phyloP scores from a whole-genome alignment of 2,888 invertebrate species.

The Eutolmus rufibarbis region DNA sequence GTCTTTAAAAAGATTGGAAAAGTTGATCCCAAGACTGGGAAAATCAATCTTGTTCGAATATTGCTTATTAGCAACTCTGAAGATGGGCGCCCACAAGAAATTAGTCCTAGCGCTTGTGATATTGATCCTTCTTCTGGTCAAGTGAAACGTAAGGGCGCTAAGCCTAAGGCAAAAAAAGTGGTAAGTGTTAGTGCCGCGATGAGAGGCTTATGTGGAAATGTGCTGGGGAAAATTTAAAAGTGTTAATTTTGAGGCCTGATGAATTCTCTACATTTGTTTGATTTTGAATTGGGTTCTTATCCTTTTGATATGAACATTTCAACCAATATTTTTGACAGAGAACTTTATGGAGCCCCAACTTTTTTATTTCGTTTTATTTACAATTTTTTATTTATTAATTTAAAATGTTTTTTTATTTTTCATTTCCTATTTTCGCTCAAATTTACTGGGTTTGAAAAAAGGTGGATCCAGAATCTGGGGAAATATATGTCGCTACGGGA shows the following conservation, averaged over 20 bases:
- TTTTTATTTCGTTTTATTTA: neutral
- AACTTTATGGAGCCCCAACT: neutral
- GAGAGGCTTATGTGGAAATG: neutral
- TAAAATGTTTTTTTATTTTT: neutral
- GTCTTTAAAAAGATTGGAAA: constrained; percentile 76
- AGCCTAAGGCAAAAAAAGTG: neutral
- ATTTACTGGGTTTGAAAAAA: constrained; percentile 57
- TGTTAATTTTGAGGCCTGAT: neutral
- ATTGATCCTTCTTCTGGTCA: constrained; percentile 74
- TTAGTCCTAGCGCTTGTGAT: constrained; percentile 77
- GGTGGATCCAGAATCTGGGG: constrained; percentile 70
- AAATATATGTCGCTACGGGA: neutral
- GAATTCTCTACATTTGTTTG: neutral
- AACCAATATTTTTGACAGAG: neutral
- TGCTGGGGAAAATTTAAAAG: neutral
- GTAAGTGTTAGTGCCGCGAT: neutral
- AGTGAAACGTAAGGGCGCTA: constrained; percentile 60
- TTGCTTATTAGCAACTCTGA: neutral
- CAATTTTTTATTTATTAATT: neutral
- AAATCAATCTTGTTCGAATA: constrained; percentile 66
- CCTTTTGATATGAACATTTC: neutral
- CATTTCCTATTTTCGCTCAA: neutral
- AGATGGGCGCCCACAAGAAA: constrained; percentile 57
- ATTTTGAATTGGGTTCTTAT: neutral
- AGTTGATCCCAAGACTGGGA: constrained; percentile 71